Evolutionary conservation across 2,888 invertebrate genomes (phyloP).

Genomic region (Psylliodes chrysocephalus): DNA sequence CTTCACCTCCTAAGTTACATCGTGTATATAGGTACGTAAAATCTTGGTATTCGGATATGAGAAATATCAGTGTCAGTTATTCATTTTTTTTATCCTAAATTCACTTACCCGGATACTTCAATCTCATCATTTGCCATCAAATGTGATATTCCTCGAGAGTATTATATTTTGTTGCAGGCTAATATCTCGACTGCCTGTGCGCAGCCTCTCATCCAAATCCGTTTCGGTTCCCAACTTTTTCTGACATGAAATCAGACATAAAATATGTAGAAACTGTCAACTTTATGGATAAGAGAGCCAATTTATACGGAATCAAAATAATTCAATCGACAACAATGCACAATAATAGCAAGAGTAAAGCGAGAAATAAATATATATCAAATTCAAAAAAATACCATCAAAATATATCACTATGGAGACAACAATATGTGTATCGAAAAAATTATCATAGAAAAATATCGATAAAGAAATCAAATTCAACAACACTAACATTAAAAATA

Average conservation of each 20-base stretch:
- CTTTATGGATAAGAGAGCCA: background rate
- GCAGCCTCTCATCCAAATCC: conserved; percentile 22
- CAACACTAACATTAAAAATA: background rate
- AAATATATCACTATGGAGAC: background rate
- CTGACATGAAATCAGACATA: conserved; percentile 38
- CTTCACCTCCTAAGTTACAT: too few relatives aligned
- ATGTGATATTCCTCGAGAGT: conserved; percentile 1
- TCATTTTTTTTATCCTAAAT: conserved; percentile 22
- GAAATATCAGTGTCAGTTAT: background rate
- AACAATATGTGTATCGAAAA: background rate
- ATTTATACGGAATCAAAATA: too few relatives aligned
- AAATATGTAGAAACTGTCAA: conserved; percentile 27
- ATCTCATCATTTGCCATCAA: conserved; percentile 14
- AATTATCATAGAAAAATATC: background rate
- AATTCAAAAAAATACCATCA: background rate
- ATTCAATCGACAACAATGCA: background rate
- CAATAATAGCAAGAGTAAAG: background rate
- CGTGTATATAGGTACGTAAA: too few relatives aligned
- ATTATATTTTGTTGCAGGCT: conserved; percentile 18
- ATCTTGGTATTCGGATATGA: too few relatives aligned
- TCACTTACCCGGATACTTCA: conserved; percentile 21
- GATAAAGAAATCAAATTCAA: background rate
- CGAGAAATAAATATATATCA: background rate
- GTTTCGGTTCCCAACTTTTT: conserved; percentile 28
- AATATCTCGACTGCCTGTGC: conserved; percentile 19